These are phyloP conservation scores for Melanchra persicariae DNA, from an alignment of 2,888 invertebrate species.

Conservation along the genomic window DNA sequence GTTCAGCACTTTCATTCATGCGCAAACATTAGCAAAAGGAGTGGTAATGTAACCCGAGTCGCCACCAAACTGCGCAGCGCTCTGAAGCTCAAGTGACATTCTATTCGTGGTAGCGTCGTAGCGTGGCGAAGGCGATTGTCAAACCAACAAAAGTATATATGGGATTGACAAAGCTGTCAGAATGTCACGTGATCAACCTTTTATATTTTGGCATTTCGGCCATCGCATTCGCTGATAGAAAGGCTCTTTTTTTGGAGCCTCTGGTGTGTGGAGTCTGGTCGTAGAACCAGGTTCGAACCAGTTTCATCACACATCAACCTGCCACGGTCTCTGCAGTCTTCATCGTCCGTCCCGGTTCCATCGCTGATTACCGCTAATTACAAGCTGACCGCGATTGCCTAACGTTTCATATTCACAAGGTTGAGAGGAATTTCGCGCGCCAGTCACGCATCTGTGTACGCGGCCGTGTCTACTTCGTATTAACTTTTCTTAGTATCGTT, in stretches of 20 bases:
- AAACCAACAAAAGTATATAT: too few species aligned
- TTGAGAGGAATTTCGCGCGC: constrained; percentile 21
- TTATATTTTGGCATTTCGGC: too few species aligned
- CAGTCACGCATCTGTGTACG: constrained; percentile 9
- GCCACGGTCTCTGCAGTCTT: background rate
- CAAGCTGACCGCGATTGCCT: constrained; percentile 30
- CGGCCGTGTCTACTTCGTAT: background rate
- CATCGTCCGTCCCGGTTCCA: constrained; percentile 13
- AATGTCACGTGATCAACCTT: too few species aligned
- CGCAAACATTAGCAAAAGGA: constrained; percentile 8
- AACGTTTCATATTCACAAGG: constrained; percentile 49
- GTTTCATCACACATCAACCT: constrained; percentile 5
- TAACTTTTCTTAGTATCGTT: background rate
- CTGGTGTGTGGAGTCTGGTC: too few species aligned
- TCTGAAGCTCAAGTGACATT: too few species aligned
- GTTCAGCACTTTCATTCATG: constrained; percentile 18
- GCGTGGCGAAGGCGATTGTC: too few species aligned
- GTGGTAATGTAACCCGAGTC: constrained; percentile 5
- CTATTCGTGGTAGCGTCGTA: too few species aligned
- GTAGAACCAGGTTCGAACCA: background rate
- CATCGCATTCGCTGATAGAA: too few species aligned
- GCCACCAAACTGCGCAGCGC: constrained; percentile 2
- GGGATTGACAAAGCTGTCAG: too few species aligned
- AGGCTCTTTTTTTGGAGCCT: too few species aligned
- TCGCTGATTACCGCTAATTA: constrained; percentile 42